Evolutionary conservation across 2,797 vertebrate species (phyloP).

Genomic region (Erethizon dorsatum): DNA sequence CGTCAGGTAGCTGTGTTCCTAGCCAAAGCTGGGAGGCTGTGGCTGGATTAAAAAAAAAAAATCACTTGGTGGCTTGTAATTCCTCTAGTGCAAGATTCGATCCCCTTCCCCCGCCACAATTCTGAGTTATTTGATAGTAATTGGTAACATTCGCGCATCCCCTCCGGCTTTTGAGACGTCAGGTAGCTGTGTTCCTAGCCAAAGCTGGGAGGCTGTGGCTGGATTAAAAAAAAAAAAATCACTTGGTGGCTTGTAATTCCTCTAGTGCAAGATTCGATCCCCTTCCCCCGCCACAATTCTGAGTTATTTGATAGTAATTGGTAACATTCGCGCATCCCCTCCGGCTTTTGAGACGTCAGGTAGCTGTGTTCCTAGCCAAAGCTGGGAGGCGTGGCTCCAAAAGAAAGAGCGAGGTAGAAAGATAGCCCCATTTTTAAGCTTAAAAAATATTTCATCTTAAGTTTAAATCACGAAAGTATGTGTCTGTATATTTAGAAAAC

Average conservation of each 20-base stretch:
- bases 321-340: not conserved
- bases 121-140: not conserved
- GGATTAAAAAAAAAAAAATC: not conserved
- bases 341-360: rapidly evolving
- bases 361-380: not conserved
- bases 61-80: not conserved
- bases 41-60: not conserved
- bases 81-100: not conserved
- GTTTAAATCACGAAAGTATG: not conserved
- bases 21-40: constrained; percentile 1
- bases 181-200: not conserved
- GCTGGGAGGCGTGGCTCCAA: constrained; percentile 5
- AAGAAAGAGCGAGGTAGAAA: not conserved
- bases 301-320: not conserved
- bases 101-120: not conserved
- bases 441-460: not conserved
- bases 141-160: not conserved
- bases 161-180: not conserved
- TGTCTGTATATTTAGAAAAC: not conserved
- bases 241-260: not conserved
- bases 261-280: not conserved
- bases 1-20: not conserved
- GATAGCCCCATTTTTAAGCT: not conserved
- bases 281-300: too few species aligned
- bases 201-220: not conserved